Evolutionary conservation across 1,140 invertebrate species (phyloP).

Genomic region (Drosophila lacertosa): DNA sequence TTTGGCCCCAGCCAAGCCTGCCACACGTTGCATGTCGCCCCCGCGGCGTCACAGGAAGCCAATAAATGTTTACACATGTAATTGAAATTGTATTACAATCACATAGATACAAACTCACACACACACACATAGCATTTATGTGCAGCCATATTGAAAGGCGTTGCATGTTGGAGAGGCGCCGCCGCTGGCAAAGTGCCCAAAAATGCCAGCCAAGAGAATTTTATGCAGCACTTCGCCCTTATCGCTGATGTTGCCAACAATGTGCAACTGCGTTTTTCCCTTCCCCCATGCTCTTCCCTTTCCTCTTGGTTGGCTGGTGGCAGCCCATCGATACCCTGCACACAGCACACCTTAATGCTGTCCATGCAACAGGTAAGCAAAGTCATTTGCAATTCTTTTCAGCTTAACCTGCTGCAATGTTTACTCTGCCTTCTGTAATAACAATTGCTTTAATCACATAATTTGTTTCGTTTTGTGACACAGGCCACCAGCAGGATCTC

Average conservation of each 20-base stretch:
- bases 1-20: constrained; percentile 18
- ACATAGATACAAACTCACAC: constrained; percentile 46
- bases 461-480: too few relatives aligned
- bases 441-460: too few relatives aligned
- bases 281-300: too few relatives aligned
- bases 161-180: constrained; percentile 10
- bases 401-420: too few relatives aligned
- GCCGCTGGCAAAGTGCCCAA: constrained; percentile 65
- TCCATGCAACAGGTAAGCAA: neutral
- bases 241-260: constrained; percentile 79
- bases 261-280: constrained; percentile 56
- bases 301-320: neutral
- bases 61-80: constrained; percentile 82
- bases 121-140: neutral
- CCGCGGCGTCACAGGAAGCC: constrained; percentile 44
- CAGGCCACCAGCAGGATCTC: too few relatives aligned
- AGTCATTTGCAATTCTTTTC: too few relatives aligned
- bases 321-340: constrained; percentile 1
- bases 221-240: constrained; percentile 41
- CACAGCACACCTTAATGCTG: neutral
- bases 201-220: constrained; percentile 29
- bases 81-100: constrained; percentile 82
- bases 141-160: constrained; percentile 25
- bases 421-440: too few relatives aligned
- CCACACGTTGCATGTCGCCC: constrained; percentile 1